phyloP scores from a whole-genome alignment of 2,888 invertebrate species.

The Neoscelio sp. region DNA sequence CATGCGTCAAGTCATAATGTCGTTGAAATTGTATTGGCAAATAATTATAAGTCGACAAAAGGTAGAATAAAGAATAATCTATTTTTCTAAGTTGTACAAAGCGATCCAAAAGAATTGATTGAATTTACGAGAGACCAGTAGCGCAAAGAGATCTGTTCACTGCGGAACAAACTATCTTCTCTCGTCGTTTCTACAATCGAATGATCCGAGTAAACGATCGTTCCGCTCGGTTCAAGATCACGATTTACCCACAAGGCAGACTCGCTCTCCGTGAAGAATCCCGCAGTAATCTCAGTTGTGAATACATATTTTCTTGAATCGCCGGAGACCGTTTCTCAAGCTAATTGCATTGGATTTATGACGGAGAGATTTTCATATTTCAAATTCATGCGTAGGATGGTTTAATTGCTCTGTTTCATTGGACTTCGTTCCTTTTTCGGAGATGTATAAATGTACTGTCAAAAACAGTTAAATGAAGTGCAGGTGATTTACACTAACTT shows the following conservation, averaged over 20 bases:
- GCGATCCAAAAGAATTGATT: conserved; percentile 54
- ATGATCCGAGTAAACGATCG: conserved; percentile 71
- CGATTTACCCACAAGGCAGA: conserved; percentile 69
- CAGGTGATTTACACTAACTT: conserved; percentile 11
- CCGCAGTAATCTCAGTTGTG: conserved; percentile 46
- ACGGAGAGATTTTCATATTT: conserved; percentile 54
- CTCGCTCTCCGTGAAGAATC: conserved; percentile 51
- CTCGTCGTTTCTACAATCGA: conserved; percentile 67
- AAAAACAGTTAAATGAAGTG: conserved; percentile 1
- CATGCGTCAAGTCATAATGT: background rate
- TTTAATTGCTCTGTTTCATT: conserved; percentile 51
- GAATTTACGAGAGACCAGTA: conserved; percentile 59
- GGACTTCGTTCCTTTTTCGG: background rate
- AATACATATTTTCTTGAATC: conserved; percentile 60
- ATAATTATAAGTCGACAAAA: background rate
- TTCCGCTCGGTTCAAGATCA: conserved; percentile 70
- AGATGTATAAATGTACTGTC: background rate
- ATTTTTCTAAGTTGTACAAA: too few species aligned
- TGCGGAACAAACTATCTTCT: conserved; percentile 62
- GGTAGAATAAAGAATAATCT: background rate
- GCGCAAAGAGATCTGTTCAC: conserved; percentile 61
- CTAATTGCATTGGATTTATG: conserved; percentile 61
- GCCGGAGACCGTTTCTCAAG: conserved; percentile 45
- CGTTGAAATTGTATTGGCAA: background rate
- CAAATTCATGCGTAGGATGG: conserved; percentile 36